Base-by-base conservation (phyloP, 2,888 invertebrate species). In the Dicyrtoma fusca region DNA sequence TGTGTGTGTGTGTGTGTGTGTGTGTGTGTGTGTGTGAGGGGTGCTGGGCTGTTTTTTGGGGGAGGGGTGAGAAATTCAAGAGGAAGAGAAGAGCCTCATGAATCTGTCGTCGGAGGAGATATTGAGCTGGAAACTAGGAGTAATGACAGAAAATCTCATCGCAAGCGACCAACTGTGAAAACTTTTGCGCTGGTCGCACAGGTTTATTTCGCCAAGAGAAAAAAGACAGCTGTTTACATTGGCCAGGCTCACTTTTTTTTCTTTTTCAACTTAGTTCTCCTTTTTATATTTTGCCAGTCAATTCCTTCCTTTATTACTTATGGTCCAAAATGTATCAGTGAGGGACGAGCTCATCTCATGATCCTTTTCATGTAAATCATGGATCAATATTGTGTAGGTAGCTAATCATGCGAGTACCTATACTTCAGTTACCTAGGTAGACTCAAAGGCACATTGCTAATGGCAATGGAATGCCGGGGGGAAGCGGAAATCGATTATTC, bases 81-180 rank as follows among this genome's bases (percentile, higher is more conserved):
- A 62, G 72, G 63, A 45, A 61, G 49, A 62, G 69, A 69, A 74
- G 73, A 76, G 73, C 73, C 79, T 77, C 79, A 79, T 79, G 79
- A 79, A 79, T 79, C 79, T 77, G 76, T 79, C 79, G 74, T 77
- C 79, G 73, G 47, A 66, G 26, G 13, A 71, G 74, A 77, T 77
- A 79, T 79, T 79, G 76, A 65, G 69, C n/a, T 69, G 63, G 69
- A 75, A 72, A 74, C 72, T 75, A 73, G 70, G 75, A 63, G 74
- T 75, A 79, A 70, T 74, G 79, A 79, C 79, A 79, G 79, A 75
- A 77, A 71, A 73, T 79, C 74, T 79, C 79, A 77, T 76, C 79
- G 74, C 47, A 65, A 72, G 65, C 63, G 76, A 75, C 77, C 79
- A 79, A 79, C 79, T 79, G 79, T 76, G 75, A 77, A 77, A 79